Conservation (phyloP, 2,113 vertebrate species). For the Hystrix cristata region DNA sequence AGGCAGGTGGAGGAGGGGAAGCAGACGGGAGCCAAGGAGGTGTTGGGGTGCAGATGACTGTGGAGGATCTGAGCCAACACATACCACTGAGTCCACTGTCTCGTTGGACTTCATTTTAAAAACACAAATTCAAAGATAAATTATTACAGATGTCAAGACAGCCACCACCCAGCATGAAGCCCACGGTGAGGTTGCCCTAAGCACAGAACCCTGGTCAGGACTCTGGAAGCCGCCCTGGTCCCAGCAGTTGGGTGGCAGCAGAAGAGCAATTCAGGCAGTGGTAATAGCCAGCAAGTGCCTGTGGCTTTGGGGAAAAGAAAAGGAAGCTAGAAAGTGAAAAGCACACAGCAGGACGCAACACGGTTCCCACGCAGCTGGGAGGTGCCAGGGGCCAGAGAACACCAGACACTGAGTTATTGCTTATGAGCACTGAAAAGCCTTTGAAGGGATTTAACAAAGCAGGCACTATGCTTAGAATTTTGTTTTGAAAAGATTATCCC, state of each 20-base stretch:
- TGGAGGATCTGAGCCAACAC: background rate
- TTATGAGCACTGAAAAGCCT: background rate
- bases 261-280: background rate
- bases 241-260: background rate
- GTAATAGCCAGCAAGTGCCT: background rate
- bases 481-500: conserved; percentile 8
- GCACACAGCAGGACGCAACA: background rate
- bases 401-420: background rate
- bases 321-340: background rate
- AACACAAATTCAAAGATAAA: background rate
- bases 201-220: background rate
- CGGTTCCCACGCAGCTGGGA: background rate
- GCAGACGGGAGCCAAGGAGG: background rate
- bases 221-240: background rate
- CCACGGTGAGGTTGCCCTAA: background rate
- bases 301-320: background rate
- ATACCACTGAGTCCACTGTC: background rate
- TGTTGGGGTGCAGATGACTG: fast-evolving
- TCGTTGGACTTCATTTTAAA: background rate
- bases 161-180: background rate
- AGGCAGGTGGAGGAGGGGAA: background rate
- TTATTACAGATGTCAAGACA: background rate
- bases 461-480: background rate
- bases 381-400: background rate
- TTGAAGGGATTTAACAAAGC: conserved; percentile 7